phyloP scores from a whole-genome alignment of 2,797 vertebrate species.

The Cephalopachus bancanus region DNA sequence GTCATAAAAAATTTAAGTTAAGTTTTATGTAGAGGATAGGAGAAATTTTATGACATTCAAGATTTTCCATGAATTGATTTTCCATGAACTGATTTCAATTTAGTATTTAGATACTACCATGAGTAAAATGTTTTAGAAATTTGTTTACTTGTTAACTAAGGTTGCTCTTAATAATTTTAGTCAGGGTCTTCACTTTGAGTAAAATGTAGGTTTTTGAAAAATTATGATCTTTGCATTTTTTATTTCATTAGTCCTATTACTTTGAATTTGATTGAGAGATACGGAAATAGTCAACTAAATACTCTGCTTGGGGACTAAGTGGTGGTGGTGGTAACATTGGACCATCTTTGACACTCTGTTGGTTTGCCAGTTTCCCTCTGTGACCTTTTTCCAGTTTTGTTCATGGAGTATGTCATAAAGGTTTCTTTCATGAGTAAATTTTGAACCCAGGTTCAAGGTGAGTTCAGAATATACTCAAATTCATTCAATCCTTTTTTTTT shows the following conservation, averaged over 20 bases:
- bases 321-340: slow-evolving; percentile 65
- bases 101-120: slow-evolving; percentile 45
- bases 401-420: slow-evolving; percentile 81
- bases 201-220: slow-evolving; percentile 58
- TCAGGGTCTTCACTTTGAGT: slow-evolving; percentile 51
- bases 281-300: slow-evolving; percentile 60
- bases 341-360: slow-evolving; percentile 69
- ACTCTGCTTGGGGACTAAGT: slow-evolving; percentile 63
- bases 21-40: slow-evolving; percentile 38
- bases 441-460: slow-evolving; percentile 88
- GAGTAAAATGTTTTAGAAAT: slow-evolving; percentile 57
- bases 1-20: slow-evolving; percentile 1
- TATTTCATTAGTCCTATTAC: slow-evolving; percentile 62
- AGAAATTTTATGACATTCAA: slow-evolving; percentile 46
- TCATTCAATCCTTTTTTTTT: slow-evolving; percentile 86
- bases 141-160: slow-evolving; percentile 60
- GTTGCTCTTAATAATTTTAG: slow-evolving; percentile 59
- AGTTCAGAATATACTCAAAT: slow-evolving; percentile 88
- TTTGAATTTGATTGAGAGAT: slow-evolving; percentile 71
- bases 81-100: slow-evolving; percentile 57
- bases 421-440: slow-evolving; percentile 88
- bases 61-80: slow-evolving; percentile 55
- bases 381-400: slow-evolving; percentile 81
- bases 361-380: slow-evolving; percentile 77
- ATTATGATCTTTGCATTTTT: slow-evolving; percentile 73